Evolutionary conservation across 2,113 vertebrate species (phyloP), one percentile per base, ranked within the genome.

Genomic region (Oxyura jamaicensis): DNA sequence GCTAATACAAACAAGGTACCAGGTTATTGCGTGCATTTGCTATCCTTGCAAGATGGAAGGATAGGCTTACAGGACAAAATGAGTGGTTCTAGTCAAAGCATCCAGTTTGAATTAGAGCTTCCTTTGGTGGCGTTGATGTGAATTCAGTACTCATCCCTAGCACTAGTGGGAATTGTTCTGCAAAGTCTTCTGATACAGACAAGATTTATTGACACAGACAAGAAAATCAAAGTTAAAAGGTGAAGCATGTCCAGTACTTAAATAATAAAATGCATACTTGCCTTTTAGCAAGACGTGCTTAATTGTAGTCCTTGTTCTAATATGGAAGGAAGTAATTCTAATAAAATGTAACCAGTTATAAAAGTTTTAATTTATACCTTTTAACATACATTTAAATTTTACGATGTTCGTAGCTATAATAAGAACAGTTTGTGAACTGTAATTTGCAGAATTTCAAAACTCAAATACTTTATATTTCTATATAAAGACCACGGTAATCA

Each of bases 201-300:
- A 93, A 77, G 58, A 77, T 86, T 80, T 83, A 77, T 71, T 90
- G 86, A 63, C 41, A 62, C 15, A 39, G 60, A 39, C 23, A 62
- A 73, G 72, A 74, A 88, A 90, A 88, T 74, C 72, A 59, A 76
- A 83, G 36, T 94, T 90, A 90, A 90, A 91, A 94, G 79, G 83
- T 91, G 83, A 83, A 90, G 72, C 73, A 41, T 56, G 65, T 88
- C 33, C 20, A 50, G 60, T 81, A 72, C 52, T 91, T 78, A 81
- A 78, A 91, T 91, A 63, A 86, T 93, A 86, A 94, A 88, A 86
- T 33, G 46, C 48, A 22, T 46, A 52, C 76, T 91, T 94, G 29
- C 35, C 46, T 88, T 90, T 88, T 81, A 95, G 73, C 81, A 94
- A 75, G 79, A 68, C 59, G 28, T 74, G 36, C 52, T 92, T 91